Base-by-base conservation (phyloP, 2,888 invertebrate genomes). In the Stenurella melanura region DNA sequence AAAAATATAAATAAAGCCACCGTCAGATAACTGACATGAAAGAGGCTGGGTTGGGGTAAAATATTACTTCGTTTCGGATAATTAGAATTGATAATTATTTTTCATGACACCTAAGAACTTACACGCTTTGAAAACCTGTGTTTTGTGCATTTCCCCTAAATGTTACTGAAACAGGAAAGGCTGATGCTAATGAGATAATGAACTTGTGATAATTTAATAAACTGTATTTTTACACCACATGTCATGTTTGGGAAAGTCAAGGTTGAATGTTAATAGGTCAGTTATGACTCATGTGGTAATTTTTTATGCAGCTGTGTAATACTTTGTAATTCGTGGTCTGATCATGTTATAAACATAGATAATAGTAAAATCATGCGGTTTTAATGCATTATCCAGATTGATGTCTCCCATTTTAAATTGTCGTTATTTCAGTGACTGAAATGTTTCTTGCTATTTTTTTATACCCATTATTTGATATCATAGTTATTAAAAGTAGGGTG, bases 221-320 rank as follows among this genome's bases (percentile, higher is more conserved):
- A 19, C 19, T 50, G 15, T 19, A 66, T 42, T 66, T 38, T 34
- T 63, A 38, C 12, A 66, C 42, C 64, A 66, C 64, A 66, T 58
- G 58, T 66, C 38, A 66, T 66, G 18, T 66, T 50, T 66, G 64
- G 64, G 64, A 66, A 19, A 50, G 64, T 66, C 64, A 66, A 66
- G 64, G 64, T 18, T 19, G 12, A 15, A 18, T 10, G 12, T 12
- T 42, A 19, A 42, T 66, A 66, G 12, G 42, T 42, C 64, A 42
- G 21, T 58, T 66, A 66, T 66, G 38, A 66, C 17, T 66, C 38
- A 42, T 21, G 18, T 42, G 64, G 42, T 66, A 19, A 66, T 42
- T 66, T 63, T 50, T 63, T 63, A 34, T 63, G 61, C 17, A 18
- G 19, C 58, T 58, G 19, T 64, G 38, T 38, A n/a, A 18, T 17